These are phyloP conservation scores for Pteropus alecto DNA, from an alignment of 2,113 vertebrate genomes.

Conservation along the genomic window DNA sequence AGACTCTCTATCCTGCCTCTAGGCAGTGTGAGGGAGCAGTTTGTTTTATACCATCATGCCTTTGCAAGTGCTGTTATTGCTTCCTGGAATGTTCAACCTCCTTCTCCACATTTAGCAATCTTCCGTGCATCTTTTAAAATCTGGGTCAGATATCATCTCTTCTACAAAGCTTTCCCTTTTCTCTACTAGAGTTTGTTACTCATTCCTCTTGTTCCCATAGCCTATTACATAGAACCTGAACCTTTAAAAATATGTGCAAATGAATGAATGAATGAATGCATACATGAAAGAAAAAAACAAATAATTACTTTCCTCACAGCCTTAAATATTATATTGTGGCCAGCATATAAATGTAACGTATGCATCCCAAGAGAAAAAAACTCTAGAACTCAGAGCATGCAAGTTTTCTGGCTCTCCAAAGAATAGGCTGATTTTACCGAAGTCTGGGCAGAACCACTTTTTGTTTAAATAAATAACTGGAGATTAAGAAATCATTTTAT, in stretches of 20 bases:
- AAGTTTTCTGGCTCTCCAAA: not conserved
- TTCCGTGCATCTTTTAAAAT: not conserved
- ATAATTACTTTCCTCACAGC: not conserved
- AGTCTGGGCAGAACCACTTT: not conserved
- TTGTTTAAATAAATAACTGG: not conserved
- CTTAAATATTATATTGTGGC: not conserved
- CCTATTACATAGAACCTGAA: not conserved
- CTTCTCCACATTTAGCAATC: not conserved
- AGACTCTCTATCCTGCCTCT: not conserved
- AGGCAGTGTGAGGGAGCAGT: not conserved
- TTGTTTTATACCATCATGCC: not conserved
- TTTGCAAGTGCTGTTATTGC: not conserved
- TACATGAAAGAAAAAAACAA: not conserved
- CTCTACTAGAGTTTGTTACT: not conserved
- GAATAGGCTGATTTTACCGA: not conserved
- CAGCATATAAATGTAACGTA: not conserved
- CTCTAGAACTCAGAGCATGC: not conserved
- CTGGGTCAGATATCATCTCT: not conserved
- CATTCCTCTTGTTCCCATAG: not conserved
- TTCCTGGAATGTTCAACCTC: not conserved
- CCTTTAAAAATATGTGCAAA: not conserved
- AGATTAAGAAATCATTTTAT: not conserved
- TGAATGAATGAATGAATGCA: not conserved
- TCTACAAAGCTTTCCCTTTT: not conserved
- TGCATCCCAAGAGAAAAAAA: not conserved